Conservation (phyloP, 2,113 vertebrate genomes). For the Rhinolophus sinicus region DNA sequence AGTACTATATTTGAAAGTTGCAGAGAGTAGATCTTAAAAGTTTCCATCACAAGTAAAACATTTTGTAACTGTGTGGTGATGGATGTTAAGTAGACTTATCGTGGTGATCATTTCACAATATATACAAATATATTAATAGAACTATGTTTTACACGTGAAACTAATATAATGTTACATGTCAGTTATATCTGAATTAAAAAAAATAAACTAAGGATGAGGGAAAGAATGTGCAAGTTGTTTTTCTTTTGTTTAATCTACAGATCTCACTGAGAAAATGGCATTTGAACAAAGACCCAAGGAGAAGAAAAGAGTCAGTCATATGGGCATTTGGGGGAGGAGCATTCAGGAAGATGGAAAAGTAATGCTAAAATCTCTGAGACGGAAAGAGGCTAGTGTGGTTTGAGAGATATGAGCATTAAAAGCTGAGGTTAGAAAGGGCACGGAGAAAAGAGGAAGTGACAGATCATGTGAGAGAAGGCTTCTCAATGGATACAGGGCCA, state of each 20-base stretch:
- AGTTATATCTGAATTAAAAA: background rate
- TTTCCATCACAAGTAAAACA: background rate
- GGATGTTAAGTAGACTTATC: too few relatives aligned
- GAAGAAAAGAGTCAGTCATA: background rate
- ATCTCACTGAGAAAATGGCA: slow-evolving; percentile 6
- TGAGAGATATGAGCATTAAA: background rate
- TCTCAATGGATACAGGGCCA: background rate
- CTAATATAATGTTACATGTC: background rate
- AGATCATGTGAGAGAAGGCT: background rate
- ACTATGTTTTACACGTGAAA: background rate
- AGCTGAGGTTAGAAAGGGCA: background rate
- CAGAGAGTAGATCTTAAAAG: background rate
- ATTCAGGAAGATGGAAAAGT: background rate
- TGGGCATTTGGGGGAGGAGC: background rate
- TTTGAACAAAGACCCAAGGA: background rate
- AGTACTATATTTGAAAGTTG: background rate
- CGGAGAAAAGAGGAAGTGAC: background rate
- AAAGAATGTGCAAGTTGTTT: background rate
- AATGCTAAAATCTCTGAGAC: background rate
- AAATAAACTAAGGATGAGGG: background rate
- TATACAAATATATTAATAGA: background rate
- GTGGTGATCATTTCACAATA: background rate
- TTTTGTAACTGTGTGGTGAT: background rate
- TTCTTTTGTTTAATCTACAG: background rate
- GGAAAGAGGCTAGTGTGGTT: background rate